Conservation (phyloP, 1,140 invertebrate species). For the Drosophila subobscura region DNA sequence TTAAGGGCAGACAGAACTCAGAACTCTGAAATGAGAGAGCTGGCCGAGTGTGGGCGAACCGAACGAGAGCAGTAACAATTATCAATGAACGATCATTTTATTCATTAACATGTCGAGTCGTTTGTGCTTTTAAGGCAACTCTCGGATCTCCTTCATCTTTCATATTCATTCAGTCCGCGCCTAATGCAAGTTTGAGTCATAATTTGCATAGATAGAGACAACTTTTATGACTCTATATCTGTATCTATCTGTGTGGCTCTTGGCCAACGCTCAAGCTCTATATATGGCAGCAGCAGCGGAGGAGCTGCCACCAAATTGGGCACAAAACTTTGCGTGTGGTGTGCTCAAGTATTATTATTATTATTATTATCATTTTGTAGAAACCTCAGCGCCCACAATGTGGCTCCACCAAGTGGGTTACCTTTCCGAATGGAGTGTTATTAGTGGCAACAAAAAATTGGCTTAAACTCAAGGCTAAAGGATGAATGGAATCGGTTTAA, state of each 20-base stretch:
- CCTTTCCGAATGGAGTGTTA: constrained; percentile 39
- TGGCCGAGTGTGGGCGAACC: constrained; percentile 23
- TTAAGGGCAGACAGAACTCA: constrained; percentile 58
- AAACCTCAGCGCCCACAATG: constrained; percentile 51
- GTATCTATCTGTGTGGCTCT: constrained; percentile 8
- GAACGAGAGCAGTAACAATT: constrained; percentile 64
- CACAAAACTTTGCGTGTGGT: constrained; percentile 43
- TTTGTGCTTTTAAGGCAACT: constrained; percentile 66
- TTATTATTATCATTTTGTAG: constrained; percentile 49
- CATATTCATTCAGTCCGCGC: constrained; percentile 43
- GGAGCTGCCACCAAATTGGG: constrained; percentile 64
- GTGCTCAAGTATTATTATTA: constrained; percentile 61
- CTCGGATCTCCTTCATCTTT: constrained; percentile 43
- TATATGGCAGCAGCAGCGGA: constrained; percentile 51
- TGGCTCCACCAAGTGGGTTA: constrained; percentile 41
- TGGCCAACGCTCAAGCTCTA: constrained; percentile 35
- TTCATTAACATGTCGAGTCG: constrained; percentile 72
- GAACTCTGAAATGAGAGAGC: constrained; percentile 4
- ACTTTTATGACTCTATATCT: constrained; percentile 61
- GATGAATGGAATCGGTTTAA: constrained; percentile 25
- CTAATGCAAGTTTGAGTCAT: constrained; percentile 70
- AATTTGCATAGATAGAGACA: constrained; percentile 65
- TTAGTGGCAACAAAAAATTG: constrained; percentile 35
- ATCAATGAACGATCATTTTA: constrained; percentile 78
- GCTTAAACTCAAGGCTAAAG: constrained; percentile 46